A percentile compares a stretch with the other conserved stretches of the same genome.
These are phyloP conservation scores for Acipenser ruthenus DNA, from an alignment of 2,797 vertebrate species.

Conservation along the genomic window DNA sequence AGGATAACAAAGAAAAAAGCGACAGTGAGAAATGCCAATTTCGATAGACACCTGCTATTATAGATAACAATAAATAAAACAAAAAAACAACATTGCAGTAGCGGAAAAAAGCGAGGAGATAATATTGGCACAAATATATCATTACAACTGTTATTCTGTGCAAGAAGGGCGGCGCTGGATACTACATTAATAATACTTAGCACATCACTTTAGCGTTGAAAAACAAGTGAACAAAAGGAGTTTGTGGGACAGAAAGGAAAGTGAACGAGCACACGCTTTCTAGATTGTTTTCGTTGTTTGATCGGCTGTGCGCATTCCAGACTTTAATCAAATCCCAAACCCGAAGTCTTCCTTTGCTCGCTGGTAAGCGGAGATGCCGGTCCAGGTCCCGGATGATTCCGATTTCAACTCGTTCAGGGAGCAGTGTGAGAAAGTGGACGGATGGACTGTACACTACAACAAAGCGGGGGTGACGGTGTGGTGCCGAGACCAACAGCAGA, in stretches of 20 bases:
- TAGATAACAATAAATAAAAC: no score
- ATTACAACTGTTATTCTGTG: no score
- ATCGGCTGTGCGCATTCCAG: no score
- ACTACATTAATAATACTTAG: no score
- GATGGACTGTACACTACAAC: slow-evolving; percentile 69
- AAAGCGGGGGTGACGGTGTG: slow-evolving; percentile 71
- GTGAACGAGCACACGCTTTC: not conserved
- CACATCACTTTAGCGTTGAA: no score
- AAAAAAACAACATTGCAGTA: no score
- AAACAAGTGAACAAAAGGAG: not conserved
- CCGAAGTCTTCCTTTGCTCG: not conserved
- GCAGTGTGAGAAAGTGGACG: slow-evolving; percentile 63
- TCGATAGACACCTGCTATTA: no score
- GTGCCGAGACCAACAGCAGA: slow-evolving; percentile 60
- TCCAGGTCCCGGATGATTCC: slow-evolving; percentile 74
- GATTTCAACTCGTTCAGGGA: slow-evolving; percentile 75
- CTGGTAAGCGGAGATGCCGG: slow-evolving; percentile 47
- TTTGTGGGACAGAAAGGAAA: slow-evolving; percentile 1
- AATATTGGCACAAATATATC: no score
- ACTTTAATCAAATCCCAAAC: slow-evolving; percentile 14
- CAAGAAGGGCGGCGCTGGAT: no score
- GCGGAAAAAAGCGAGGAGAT: no score
- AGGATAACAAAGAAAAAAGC: not conserved
- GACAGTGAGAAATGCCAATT: slow-evolving; percentile 3
- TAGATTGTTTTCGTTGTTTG: not conserved